These are phyloP conservation scores for Epizoanthus illoricatus DNA, from an alignment of 92 coral and sea anemone species.

Conservation along the genomic window DNA sequence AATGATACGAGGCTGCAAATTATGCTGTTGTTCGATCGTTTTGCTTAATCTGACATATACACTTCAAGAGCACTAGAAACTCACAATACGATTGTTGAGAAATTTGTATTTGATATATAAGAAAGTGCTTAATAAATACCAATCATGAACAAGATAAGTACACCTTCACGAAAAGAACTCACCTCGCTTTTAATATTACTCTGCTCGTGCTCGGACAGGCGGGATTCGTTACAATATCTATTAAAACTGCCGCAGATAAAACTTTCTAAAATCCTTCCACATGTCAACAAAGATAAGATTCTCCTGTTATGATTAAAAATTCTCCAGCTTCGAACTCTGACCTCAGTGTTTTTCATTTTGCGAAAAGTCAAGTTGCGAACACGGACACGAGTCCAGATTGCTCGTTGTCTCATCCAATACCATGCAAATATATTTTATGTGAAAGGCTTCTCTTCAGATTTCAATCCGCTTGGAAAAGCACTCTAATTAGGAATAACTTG, in stretches of 20 bases:
- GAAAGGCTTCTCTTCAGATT: neutral
- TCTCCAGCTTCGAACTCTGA: conserved; percentile 35
- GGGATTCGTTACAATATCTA: conserved; percentile 13
- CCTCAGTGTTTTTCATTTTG: conserved; percentile 42
- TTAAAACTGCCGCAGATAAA: conserved; percentile 44
- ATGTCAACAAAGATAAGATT: conserved; percentile 64
- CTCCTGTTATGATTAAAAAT: conserved; percentile 58
- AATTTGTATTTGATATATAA: neutral
- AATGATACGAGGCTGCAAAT: conserved; percentile 45
- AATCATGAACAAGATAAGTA: neutral
- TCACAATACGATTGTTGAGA: neutral
- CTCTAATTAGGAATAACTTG: no score
- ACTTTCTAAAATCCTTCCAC: conserved; percentile 46
- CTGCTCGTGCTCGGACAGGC: neutral
- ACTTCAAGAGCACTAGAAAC: conserved; percentile 19
- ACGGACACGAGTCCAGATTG: neutral
- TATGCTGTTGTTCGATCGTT: conserved; percentile 22
- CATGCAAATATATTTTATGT: conserved; percentile 3
- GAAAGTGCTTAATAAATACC: neutral
- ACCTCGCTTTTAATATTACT: neutral
- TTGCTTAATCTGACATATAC: conserved; percentile 22
- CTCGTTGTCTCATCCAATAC: conserved; percentile 1
- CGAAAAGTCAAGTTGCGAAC: conserved; percentile 23
- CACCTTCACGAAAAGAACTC: neutral
- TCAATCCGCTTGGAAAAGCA: no score